Evolutionary conservation across 1,140 invertebrate genomes (phyloP).

Genomic region (Micrasema longulum): DNA sequence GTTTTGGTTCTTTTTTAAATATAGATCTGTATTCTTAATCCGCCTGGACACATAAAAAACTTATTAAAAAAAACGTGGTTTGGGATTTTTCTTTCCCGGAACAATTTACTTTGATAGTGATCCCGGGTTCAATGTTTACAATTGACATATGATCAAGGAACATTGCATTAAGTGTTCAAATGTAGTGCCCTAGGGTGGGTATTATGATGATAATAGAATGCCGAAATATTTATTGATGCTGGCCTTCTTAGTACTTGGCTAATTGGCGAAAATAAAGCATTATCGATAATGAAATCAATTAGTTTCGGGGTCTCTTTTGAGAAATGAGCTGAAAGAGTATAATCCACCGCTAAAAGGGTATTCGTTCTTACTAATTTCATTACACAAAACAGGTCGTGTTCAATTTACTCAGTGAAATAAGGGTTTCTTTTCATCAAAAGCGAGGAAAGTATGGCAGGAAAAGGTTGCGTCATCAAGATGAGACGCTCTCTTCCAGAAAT

Average conservation of each 20-base stretch:
- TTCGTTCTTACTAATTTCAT: slow-evolving; percentile 11
- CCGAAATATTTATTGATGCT: no score
- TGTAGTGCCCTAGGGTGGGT: no score
- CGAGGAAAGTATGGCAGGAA: neutral
- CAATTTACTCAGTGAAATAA: slow-evolving; percentile 19
- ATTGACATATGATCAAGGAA: no score
- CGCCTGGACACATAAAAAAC: no score
- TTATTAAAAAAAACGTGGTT: no score
- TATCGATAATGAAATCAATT: slow-evolving; percentile 12
- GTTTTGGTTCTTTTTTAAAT: no score
- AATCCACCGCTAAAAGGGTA: neutral
- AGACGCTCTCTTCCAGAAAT: neutral
- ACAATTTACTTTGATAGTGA: no score
- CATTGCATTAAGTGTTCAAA: no score
- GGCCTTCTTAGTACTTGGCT: neutral
- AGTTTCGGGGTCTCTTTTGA: neutral
- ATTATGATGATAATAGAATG: no score
- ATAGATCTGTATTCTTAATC: no score
- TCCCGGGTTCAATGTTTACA: no score
- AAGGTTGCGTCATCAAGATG: slow-evolving; percentile 9
- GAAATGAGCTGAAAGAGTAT: slow-evolving; percentile 6
- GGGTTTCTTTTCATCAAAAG: slow-evolving; percentile 23
- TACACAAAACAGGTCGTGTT: slow-evolving; percentile 29
- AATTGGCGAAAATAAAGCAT: neutral
- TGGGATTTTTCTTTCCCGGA: no score